Evolutionary conservation across 2,888 invertebrate species (phyloP).

Genomic region (Parnassius smintheus): DNA sequence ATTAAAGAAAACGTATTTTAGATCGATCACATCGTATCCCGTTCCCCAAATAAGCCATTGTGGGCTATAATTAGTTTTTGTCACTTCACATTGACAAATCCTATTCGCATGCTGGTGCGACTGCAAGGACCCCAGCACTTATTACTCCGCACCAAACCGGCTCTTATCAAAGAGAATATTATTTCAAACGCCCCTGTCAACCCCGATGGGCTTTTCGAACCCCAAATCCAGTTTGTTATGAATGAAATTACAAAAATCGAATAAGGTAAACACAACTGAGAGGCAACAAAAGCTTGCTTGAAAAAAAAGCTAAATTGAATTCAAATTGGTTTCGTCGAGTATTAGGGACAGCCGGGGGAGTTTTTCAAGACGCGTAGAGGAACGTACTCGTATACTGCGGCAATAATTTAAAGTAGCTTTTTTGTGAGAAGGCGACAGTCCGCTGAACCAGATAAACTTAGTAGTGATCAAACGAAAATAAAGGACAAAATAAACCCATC

Average conservation of each 20-base stretch:
- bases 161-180: conserved; percentile 81
- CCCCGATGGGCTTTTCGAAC: conserved; percentile 76
- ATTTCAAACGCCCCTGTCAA: conserved; percentile 81
- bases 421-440: conserved; percentile 66
- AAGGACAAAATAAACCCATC: conserved; percentile 39
- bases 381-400: conserved; percentile 51
- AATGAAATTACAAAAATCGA: conserved; percentile 82
- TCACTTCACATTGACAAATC: conserved; percentile 79
- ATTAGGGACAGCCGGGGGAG: conserved; percentile 78
- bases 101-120: conserved; percentile 58
- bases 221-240: conserved; percentile 81
- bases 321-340: conserved; percentile 81
- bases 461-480: conserved; percentile 63
- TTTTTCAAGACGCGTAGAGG: conserved; percentile 63
- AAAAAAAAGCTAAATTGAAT: conserved; percentile 80
- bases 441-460: conserved; percentile 54
- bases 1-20: conserved; percentile 42
- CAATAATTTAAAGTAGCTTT: conserved; percentile 72
- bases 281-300: conserved; percentile 79
- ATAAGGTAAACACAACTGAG: conserved; percentile 81
- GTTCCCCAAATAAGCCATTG: conserved; percentile 63
- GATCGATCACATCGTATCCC: conserved; percentile 49
- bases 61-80: conserved; percentile 78
- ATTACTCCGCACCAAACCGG: conserved; percentile 58
- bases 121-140: conserved; percentile 67